Conservation (phyloP, 2,888 invertebrate genomes). For the Andrena marginata region DNA sequence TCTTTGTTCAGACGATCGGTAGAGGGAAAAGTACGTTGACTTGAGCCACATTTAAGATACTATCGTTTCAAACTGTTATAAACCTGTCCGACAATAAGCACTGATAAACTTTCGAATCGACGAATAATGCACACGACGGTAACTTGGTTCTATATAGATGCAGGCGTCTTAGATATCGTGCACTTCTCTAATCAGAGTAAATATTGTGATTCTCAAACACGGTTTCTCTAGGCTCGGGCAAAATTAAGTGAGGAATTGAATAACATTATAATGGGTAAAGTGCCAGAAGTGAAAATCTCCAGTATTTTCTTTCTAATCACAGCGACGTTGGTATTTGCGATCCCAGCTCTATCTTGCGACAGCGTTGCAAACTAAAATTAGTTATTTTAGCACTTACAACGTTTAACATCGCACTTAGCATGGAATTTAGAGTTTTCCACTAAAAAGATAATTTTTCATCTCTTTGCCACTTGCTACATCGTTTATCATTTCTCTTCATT, state of each 20-base stretch:
- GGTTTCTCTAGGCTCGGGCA: not conserved
- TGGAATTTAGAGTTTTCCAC: too few relatives aligned
- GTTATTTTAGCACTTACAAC: too few relatives aligned
- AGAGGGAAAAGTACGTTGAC: slow-evolving; percentile 21
- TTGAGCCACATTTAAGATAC: not conserved
- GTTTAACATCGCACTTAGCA: too few relatives aligned
- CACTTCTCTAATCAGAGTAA: not conserved
- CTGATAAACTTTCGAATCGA: slow-evolving; percentile 13
- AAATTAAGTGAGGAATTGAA: not conserved
- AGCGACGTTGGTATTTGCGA: too few relatives aligned
- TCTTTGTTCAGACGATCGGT: slow-evolving; percentile 3
- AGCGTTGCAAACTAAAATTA: too few relatives aligned
- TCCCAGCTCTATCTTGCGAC: too few relatives aligned
- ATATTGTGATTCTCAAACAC: not conserved
- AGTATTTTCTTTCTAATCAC: too few relatives aligned
- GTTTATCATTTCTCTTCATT: too few relatives aligned
- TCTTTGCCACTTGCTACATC: too few relatives aligned
- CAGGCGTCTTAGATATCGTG: not conserved
- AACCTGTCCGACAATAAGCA: slow-evolving; percentile 5
- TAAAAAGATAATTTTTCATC: too few relatives aligned
- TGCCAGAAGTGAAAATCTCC: too few relatives aligned
- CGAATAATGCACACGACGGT: not conserved
- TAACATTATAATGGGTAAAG: too few relatives aligned
- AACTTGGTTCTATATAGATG: not conserved
- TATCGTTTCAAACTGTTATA: not conserved